Percentiles rank a stretch among this genome's conserved stretches.
Conservation (phyloP, 2,113 vertebrate genomes). For the Ciconia stormi region DNA sequence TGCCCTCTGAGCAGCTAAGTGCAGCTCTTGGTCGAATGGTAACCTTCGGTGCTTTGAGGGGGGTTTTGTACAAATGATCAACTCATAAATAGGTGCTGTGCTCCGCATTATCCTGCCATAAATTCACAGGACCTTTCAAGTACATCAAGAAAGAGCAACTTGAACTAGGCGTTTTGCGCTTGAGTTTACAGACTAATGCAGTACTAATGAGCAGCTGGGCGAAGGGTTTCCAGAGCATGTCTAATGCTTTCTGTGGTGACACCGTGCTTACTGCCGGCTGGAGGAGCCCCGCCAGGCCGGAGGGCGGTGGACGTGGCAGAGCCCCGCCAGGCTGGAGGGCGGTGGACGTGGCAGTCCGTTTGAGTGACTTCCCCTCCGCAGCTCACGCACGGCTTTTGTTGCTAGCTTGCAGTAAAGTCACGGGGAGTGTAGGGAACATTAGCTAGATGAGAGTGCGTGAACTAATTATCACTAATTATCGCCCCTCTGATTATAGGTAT, state of each 20-base stretch:
- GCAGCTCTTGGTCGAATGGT: constrained; percentile 75
- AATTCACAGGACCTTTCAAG: constrained; percentile 81
- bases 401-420: not conserved
- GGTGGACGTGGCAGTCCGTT: not conserved
- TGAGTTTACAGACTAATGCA: constrained; percentile 74
- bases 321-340: not conserved
- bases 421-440: not conserved
- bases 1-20: constrained; percentile 77
- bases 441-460: not conserved
- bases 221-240: constrained; percentile 54
- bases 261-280: not conserved
- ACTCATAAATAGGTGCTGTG: constrained; percentile 84
- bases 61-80: constrained; percentile 82
- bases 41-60: constrained; percentile 78
- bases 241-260: constrained; percentile 20
- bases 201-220: constrained; percentile 77
- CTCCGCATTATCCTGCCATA: constrained; percentile 81
- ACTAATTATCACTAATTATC: not conserved
- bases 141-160: constrained; percentile 75
- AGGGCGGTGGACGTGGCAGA: not conserved
- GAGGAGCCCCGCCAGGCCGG: not conserved
- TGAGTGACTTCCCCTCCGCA: not conserved
- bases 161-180: constrained; percentile 62
- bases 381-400: not conserved
- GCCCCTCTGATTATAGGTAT: not conserved